phyloP scores from a whole-genome alignment of 2,113 vertebrate species.

The Pampusana beccarii region DNA sequence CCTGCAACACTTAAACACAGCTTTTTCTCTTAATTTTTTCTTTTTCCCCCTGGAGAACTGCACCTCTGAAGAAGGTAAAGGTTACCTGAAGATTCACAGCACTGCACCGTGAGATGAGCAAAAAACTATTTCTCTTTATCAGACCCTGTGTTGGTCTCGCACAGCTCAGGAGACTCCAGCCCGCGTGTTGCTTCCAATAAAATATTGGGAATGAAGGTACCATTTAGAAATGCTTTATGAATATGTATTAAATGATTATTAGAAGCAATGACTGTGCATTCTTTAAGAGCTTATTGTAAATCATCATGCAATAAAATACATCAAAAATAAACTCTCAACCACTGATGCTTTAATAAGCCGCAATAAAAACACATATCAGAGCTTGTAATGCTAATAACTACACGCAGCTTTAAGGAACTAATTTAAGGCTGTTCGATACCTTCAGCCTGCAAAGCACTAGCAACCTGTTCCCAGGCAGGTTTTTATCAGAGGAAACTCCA shows the following conservation, averaged over 20 bases:
- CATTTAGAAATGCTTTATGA: not conserved
- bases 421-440: not conserved
- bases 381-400: not conserved
- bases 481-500: not conserved
- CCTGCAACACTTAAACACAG: not conserved
- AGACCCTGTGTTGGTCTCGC: not conserved
- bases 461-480: not conserved
- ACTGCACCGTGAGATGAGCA: not conserved
- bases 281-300: constrained; percentile 35
- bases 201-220: not conserved
- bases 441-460: not conserved
- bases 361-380: not conserved
- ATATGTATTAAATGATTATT: constrained; percentile 26
- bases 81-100: not conserved
- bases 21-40: too few species aligned
- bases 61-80: not conserved
- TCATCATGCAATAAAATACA: not conserved
- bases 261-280: not conserved
- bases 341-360: not conserved
- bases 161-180: not conserved
- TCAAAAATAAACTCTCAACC: constrained; percentile 19
- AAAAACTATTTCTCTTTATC: not conserved
- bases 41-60: not conserved
- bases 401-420: not conserved
- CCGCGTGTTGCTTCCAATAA: not conserved